phyloP scores from a whole-genome alignment of 2,113 vertebrate genomes.

The Prinia subflava region DNA sequence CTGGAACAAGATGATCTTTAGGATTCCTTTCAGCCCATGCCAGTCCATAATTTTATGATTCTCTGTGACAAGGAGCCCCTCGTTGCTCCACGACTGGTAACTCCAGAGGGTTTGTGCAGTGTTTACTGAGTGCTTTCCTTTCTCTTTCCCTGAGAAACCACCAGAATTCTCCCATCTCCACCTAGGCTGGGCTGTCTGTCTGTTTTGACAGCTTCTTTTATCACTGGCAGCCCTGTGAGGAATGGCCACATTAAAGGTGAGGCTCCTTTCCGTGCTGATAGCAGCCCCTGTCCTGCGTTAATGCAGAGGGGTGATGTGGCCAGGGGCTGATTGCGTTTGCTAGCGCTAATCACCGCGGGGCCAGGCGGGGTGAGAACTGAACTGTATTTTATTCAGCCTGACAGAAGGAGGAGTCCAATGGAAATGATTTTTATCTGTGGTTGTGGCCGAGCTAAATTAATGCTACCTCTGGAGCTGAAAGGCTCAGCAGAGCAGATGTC shows the following conservation, averaged over 20 bases:
- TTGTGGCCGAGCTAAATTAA: constrained; percentile 41
- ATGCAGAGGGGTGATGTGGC: background rate
- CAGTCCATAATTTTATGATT: background rate
- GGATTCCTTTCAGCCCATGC: background rate
- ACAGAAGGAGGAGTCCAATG: constrained; percentile 49
- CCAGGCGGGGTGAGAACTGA: constrained; percentile 35
- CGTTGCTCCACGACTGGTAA: background rate
- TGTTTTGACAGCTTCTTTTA: constrained; percentile 33
- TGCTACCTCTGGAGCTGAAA: constrained; percentile 1
- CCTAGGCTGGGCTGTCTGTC: background rate
- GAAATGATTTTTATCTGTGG: constrained; percentile 48
- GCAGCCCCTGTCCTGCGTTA: background rate
- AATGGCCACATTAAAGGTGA: background rate
- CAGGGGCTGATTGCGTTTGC: constrained; percentile 47
- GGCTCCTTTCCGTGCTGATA: constrained; percentile 3
- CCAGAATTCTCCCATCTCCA: background rate
- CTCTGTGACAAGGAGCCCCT: background rate
- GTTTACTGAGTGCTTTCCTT: background rate
- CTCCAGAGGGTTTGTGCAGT: background rate
- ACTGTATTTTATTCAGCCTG: constrained; percentile 43
- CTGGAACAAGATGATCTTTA: background rate
- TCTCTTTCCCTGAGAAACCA: background rate
- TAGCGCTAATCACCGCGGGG: constrained; percentile 38
- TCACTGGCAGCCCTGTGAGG: constrained; percentile 11
- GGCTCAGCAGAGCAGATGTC: constrained; percentile 44